phyloP scores from a whole-genome alignment of 2,797 vertebrate genomes.

The Sebastes iracundus region DNA sequence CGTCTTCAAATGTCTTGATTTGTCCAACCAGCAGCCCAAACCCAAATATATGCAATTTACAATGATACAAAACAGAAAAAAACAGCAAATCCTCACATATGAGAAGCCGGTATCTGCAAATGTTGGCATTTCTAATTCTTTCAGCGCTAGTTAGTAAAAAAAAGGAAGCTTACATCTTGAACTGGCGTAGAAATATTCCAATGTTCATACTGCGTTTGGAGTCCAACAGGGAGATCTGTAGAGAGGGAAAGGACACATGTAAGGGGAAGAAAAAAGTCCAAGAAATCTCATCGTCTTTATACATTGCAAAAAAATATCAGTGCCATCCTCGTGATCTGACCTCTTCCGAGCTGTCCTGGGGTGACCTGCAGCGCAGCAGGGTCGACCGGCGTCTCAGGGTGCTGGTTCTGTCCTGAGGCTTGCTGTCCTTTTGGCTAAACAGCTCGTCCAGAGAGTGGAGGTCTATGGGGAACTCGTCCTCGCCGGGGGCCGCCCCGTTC shows the following conservation, averaged over 20 bases:
- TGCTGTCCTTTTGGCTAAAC: conserved; percentile 81
- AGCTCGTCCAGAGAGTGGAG: conserved; percentile 84
- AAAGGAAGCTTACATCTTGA: conserved; percentile 82
- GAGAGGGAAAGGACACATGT: conserved; percentile 19
- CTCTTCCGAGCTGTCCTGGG: conserved; percentile 79
- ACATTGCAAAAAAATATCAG: not conserved
- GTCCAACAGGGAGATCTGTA: conserved; percentile 84
- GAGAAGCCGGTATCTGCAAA: not conserved
- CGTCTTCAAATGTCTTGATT: not conserved
- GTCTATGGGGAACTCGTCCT: conserved; percentile 84
- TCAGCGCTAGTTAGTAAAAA: not conserved
- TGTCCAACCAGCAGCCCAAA: not conserved
- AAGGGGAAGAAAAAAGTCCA: not conserved
- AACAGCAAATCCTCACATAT: not conserved
- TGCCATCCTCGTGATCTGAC: conserved; percentile 55
- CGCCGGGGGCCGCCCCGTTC: conserved; percentile 72
- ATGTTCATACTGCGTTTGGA: conserved; percentile 89
- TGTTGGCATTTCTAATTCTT: not conserved
- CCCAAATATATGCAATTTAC: not conserved
- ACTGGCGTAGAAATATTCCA: conserved; percentile 88
- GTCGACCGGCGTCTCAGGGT: conserved; percentile 68
- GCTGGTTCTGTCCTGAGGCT: conserved; percentile 62
- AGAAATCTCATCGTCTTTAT: not conserved
- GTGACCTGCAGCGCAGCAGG: conserved; percentile 71
- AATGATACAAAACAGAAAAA: not conserved